A percentile compares a stretch with the other conserved stretches of the same genome.
Conservation (phyloP, 2,113 vertebrate genomes). For the Oenanthe melanoleuca region DNA sequence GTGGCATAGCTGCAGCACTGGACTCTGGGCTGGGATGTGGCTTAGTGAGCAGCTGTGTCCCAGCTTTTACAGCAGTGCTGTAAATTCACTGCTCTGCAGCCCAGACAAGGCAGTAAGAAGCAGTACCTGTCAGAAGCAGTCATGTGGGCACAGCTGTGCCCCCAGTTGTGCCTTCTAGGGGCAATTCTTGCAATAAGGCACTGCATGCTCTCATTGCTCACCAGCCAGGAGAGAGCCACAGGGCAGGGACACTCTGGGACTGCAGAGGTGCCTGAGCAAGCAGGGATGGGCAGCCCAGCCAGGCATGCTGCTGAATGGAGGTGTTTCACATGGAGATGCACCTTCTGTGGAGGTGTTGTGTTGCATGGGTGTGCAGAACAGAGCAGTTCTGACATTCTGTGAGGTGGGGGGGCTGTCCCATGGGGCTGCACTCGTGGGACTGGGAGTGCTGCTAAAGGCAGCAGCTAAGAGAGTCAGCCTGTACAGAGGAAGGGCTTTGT, state of each 20-base stretch:
- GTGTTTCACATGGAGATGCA: not conserved
- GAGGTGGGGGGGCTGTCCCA: accelerated
- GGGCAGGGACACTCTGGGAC: accelerated
- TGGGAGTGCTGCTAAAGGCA: not conserved
- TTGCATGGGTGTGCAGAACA: not conserved
- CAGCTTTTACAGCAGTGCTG: not conserved
- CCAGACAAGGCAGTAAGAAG: not conserved
- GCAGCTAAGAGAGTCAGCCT: not conserved
- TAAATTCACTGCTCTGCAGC: not conserved
- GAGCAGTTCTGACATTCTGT: not conserved
- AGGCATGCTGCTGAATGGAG: not conserved
- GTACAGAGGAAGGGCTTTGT: not conserved
- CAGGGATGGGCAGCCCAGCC: not conserved
- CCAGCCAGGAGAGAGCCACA: not conserved
- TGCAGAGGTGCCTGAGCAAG: too few species aligned
- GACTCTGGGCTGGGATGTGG: not conserved
- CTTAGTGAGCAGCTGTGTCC: not conserved
- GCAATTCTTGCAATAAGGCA: not conserved
- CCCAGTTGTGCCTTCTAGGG: too few species aligned
- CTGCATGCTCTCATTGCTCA: accelerated
- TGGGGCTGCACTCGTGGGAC: not conserved
- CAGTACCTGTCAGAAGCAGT: not conserved
- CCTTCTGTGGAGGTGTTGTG: not conserved
- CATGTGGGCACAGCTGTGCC: not conserved
- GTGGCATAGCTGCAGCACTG: not conserved